Evolutionary conservation across 2,113 vertebrate genomes (phyloP).

Genomic region (Ahaetulla prasina): DNA sequence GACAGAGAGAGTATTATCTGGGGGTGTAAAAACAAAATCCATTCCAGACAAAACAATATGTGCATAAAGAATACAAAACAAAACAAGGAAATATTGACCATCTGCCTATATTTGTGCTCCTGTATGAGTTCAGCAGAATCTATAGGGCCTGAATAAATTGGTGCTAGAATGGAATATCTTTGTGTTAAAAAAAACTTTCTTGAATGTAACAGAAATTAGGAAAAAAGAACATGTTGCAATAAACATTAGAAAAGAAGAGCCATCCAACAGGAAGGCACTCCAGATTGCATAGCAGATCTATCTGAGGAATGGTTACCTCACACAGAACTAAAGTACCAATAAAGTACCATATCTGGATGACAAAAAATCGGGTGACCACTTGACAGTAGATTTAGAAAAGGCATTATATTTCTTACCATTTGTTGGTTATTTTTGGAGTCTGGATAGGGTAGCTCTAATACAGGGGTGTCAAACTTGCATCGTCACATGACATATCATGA

Average conservation of each 20-base stretch:
- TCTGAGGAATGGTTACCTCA: background rate
- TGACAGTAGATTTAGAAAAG: background rate
- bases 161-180: background rate
- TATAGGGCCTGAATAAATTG: background rate
- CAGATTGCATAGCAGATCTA: background rate
- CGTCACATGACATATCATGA: fast-evolving
- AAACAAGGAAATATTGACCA: background rate
- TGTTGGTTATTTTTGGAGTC: background rate
- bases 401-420: background rate
- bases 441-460: background rate
- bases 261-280: background rate
- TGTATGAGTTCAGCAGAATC: background rate
- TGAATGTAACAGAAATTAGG: background rate
- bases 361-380: background rate
- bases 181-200: background rate
- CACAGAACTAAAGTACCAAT: background rate
- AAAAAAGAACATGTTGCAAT: background rate
- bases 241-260: background rate
- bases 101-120: background rate
- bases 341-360: background rate
- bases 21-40: background rate
- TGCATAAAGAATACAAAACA: background rate
- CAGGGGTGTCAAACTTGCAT: no score
- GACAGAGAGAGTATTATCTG: background rate
- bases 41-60: background rate